Base-by-base conservation (phyloP, 2,113 vertebrate genomes). In the Microcebus jonahi region DNA sequence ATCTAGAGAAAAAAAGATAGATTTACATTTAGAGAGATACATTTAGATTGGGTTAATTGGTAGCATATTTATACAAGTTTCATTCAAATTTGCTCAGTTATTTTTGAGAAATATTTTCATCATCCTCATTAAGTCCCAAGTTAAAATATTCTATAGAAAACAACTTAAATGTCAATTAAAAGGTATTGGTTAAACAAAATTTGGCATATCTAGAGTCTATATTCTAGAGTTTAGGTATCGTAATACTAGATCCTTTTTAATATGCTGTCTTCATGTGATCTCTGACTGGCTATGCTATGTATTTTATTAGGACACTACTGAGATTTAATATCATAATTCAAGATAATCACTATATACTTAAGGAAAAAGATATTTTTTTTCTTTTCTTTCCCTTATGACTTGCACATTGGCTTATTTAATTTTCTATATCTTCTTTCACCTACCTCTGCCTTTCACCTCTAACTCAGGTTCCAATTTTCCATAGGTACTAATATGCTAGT, bases 21-120 rank as follows among this genome's bases (percentile, higher is more conserved):
- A 77, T 36, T 80, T 53, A 82, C 17, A 63, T 63, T 63, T 63
- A 93, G 45, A 45, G 20, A 61, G 17, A 88, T 17, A 34, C 4
- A 36, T 93, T 73, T 42, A 75, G 11, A 77, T 42, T 29, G 61
- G 25, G 27, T 45, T 84, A 48, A 91, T 20, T 93, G 39, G 53
- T 15, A 39, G 2, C n/a, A 27, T 17, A 65, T 90, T 85, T 86
- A 61, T 75, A 82, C 50, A 92, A 17, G 15, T 67, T 90, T 91
- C 25, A 83, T n/a, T 80, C 4, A 59, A 39, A n/a, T 71, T 89
- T 65, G 29, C 23, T 85, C 15, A 70, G 25, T 86, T 90, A 79
- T 81, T 90, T 86, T 71, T 48, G 36, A 94, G 63, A 83, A 84
- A 55, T 39, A 80, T 59, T 91, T 91, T 77, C 21, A 75, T 90